Percentiles rank a stretch among this genome's conserved stretches.
Conservation (phyloP, 2,888 invertebrate species). For the Perizoma flavofasciatum region DNA sequence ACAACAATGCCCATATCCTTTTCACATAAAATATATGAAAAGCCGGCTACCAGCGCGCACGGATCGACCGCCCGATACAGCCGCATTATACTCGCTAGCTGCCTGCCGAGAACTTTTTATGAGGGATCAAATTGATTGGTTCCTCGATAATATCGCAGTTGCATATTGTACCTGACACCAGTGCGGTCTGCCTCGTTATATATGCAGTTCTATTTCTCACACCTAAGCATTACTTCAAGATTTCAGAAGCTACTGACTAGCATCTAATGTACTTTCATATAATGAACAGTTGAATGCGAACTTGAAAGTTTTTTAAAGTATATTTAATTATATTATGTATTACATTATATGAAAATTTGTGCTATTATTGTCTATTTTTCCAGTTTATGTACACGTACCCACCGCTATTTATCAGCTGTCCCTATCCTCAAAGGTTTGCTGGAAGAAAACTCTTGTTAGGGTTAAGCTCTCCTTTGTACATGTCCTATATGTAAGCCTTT, state of each 20-base stretch:
- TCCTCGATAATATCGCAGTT: constrained; percentile 77
- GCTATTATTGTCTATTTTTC: too few relatives aligned
- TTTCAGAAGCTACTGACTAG: constrained; percentile 49
- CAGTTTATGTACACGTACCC: too few relatives aligned
- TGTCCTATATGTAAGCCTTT: too few relatives aligned
- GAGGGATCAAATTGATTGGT: constrained; percentile 84
- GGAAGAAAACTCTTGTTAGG: too few relatives aligned
- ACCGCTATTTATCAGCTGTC: too few relatives aligned
- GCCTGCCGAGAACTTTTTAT: constrained; percentile 80
- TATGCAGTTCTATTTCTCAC: constrained; percentile 65
- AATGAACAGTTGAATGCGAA: constrained; percentile 46
- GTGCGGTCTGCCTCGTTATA: constrained; percentile 48
- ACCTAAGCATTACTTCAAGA: constrained; percentile 66
- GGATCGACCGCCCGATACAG: constrained; percentile 77
- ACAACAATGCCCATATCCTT: constrained; percentile 83
- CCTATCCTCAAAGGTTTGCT: too few relatives aligned
- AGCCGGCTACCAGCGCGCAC: constrained; percentile 73
- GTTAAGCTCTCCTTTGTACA: too few relatives aligned
- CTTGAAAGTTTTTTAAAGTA: constrained; percentile 40
- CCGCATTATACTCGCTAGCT: constrained; percentile 72
- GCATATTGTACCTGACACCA: constrained; percentile 60
- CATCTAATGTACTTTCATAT: constrained; percentile 64
- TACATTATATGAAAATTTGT: too few relatives aligned
- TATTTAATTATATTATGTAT: too few relatives aligned
- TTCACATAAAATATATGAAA: constrained; percentile 84